Evolutionary conservation across 1,140 invertebrate species (phyloP).

Genomic region (Heliconius hermathena): DNA sequence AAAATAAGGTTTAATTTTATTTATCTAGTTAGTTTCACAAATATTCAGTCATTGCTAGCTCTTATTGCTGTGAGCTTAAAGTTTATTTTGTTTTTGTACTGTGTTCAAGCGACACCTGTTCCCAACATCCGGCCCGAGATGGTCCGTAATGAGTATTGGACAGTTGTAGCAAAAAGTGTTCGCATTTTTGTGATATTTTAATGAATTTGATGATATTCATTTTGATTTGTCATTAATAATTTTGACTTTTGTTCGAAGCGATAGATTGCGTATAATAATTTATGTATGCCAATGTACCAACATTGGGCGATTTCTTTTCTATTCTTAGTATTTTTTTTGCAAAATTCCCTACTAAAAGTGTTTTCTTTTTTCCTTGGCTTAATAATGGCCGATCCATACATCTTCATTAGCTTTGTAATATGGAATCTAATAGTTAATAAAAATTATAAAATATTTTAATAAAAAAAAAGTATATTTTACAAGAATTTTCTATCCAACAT

Average conservation of each 20-base stretch:
- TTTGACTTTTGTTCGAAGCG: background rate
- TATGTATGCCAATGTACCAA: too few relatives aligned
- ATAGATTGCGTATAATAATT: background rate
- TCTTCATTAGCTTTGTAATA: too few relatives aligned
- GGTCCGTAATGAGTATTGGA: conserved; percentile 53
- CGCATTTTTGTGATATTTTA: conserved; percentile 2
- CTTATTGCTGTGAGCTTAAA: conserved; percentile 30
- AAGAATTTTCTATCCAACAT: conserved; percentile 21
- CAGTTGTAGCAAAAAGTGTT: conserved; percentile 35
- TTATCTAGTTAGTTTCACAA: background rate
- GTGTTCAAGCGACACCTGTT: conserved; percentile 61
- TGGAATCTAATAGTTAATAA: too few relatives aligned
- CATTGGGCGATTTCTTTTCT: too few relatives aligned
- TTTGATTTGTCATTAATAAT: background rate
- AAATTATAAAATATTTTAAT: background rate
- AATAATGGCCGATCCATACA: too few relatives aligned
- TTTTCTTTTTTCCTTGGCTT: too few relatives aligned
- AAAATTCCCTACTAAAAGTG: too few relatives aligned
- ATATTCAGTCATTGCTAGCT: conserved; percentile 16
- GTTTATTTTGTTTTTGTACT: conserved; percentile 32
- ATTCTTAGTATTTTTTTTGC: too few relatives aligned
- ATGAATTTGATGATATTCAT: conserved; percentile 1
- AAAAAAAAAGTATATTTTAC: background rate
- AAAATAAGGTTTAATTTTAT: background rate
- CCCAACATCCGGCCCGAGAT: conserved; percentile 57